Evolutionary conservation across 2,113 vertebrate species (phyloP).

Genomic region (Solea senegalensis): DNA sequence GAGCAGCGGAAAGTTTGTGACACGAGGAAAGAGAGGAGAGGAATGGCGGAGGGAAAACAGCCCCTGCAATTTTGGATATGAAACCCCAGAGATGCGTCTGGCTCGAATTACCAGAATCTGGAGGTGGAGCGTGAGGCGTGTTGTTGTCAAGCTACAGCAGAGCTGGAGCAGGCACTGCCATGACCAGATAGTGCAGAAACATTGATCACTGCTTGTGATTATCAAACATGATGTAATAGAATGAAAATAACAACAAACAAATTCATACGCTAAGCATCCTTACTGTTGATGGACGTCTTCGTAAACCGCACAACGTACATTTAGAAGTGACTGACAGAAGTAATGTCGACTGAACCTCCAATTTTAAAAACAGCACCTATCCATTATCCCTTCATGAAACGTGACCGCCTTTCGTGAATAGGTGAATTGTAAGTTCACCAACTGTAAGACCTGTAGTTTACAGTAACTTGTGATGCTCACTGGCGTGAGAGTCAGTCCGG

Average conservation of each 20-base stretch:
- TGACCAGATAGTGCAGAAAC: constrained; percentile 40
- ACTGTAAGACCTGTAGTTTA: background rate
- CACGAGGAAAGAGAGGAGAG: constrained; percentile 59
- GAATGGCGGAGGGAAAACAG: constrained; percentile 77
- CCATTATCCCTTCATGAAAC: constrained; percentile 24
- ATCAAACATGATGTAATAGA: background rate
- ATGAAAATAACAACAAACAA: background rate
- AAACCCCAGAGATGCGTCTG: constrained; percentile 78
- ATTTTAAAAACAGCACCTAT: background rate
- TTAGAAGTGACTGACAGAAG: background rate
- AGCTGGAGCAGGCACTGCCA: constrained; percentile 58
- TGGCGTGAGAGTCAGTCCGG: background rate
- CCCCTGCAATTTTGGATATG: constrained; percentile 79
- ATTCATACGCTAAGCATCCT: background rate
- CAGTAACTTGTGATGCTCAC: too few species aligned
- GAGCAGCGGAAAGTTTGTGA: constrained; percentile 55
- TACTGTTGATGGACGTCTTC: background rate
- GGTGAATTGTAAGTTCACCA: background rate
- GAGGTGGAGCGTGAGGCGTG: constrained; percentile 71
- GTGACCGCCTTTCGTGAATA: background rate
- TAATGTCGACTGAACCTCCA: background rate
- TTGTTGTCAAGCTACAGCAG: constrained; percentile 64
- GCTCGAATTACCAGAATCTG: constrained; percentile 80
- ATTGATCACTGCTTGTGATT: constrained; percentile 12
- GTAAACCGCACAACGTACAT: background rate